Conservation (phyloP, 2,888 invertebrate species). For the Scaptomyza reducta region DNA sequence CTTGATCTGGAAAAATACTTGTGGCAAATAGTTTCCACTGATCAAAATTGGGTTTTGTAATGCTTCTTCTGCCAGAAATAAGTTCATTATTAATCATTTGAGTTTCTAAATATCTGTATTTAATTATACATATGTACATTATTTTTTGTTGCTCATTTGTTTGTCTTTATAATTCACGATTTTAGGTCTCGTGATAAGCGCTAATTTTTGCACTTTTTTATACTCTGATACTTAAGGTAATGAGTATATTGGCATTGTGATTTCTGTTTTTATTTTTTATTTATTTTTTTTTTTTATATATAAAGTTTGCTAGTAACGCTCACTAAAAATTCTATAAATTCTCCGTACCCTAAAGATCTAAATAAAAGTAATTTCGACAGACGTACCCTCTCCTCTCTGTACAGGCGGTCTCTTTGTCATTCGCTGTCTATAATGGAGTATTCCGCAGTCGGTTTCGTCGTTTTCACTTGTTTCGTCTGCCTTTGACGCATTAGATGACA, state of each 20-base stretch:
- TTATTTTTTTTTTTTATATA: too few species aligned
- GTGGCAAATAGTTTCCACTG: background rate
- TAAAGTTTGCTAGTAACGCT: too few species aligned
- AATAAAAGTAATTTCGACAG: too few species aligned
- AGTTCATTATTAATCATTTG: constrained; percentile 9
- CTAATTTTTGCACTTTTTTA: constrained; percentile 11
- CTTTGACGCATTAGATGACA: constrained; percentile 35
- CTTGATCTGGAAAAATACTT: background rate
- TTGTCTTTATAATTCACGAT: constrained; percentile 1
- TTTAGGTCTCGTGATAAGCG: constrained; percentile 42
- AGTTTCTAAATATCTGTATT: constrained; percentile 2
- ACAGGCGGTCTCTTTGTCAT: too few species aligned
- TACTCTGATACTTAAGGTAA: too few species aligned
- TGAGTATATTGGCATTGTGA: too few species aligned
- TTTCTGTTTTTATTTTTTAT: too few species aligned
- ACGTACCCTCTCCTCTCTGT: too few species aligned
- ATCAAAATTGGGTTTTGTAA: background rate
- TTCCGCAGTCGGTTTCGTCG: background rate
- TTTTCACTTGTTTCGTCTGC: too few species aligned
- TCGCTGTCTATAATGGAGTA: background rate
- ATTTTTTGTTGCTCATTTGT: background rate
- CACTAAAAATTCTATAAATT: too few species aligned
- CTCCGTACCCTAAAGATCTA: too few species aligned
- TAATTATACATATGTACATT: background rate
- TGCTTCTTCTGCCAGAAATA: background rate